phyloP scores from a whole-genome alignment of 2,888 invertebrate species.

The Caenorhabditis sp. region DNA sequence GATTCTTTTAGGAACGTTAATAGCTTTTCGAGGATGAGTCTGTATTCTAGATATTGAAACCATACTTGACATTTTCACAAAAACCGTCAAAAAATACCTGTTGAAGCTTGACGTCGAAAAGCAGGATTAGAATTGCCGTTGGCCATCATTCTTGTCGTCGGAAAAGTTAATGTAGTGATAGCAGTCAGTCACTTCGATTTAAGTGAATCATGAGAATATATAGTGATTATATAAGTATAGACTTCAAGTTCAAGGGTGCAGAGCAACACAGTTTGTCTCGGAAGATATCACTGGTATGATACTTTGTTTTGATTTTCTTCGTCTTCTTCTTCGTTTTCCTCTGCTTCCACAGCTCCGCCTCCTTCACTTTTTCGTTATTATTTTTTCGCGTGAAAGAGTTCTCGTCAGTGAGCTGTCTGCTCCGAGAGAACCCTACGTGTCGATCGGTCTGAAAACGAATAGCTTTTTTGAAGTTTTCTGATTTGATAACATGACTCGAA shows the following conservation, averaged over 20 bases:
- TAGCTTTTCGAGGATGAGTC: too few relatives aligned
- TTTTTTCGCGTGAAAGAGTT: conserved; percentile 32
- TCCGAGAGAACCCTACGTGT: conserved; percentile 22
- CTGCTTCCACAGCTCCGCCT: conserved; percentile 22
- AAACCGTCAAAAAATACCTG: conserved; percentile 34
- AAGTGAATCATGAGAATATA: conserved; percentile 21
- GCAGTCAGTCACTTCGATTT: conserved; percentile 21
- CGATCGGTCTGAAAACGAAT: conserved; percentile 34
- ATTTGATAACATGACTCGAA: too few relatives aligned
- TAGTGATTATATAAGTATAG: conserved; percentile 4
- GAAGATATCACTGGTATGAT: conserved; percentile 34
- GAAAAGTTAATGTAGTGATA: conserved; percentile 7
- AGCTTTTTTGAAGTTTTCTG: neutral
- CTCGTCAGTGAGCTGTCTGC: conserved; percentile 27
- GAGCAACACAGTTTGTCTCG: neutral
- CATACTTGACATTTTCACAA: too few relatives aligned
- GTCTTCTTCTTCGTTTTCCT: conserved; percentile 2
- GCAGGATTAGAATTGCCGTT: conserved; percentile 52
- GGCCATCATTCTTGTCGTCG: conserved; percentile 19
- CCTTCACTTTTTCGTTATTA: conserved; percentile 27
- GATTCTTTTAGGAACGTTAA: too few relatives aligned
- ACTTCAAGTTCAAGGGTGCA: neutral
- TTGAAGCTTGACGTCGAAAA: conserved; percentile 54
- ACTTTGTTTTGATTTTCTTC: conserved; percentile 45
- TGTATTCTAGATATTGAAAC: too few relatives aligned